phyloP scores from a whole-genome alignment of 1,140 invertebrate species.

The Carposina sasakii region DNA sequence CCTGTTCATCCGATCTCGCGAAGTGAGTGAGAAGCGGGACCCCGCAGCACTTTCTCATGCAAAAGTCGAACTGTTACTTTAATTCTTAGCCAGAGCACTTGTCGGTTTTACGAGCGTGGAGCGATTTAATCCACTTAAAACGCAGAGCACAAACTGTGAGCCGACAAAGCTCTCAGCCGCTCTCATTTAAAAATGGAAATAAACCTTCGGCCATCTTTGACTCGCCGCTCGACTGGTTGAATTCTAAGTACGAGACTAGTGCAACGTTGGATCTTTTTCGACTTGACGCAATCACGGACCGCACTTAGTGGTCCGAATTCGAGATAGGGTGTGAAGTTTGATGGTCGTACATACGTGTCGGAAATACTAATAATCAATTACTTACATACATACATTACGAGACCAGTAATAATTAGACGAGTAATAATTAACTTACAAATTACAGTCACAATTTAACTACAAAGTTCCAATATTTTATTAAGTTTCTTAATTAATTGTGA shows the following conservation, averaged over 20 bases:
- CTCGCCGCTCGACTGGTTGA: constrained; percentile 60
- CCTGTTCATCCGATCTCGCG: neutral
- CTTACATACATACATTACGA: too few relatives aligned
- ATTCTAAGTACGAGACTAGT: constrained; percentile 62
- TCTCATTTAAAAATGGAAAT: constrained; percentile 73
- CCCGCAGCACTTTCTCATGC: constrained; percentile 66
- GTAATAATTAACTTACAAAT: too few relatives aligned
- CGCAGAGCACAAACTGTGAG: constrained; percentile 67
- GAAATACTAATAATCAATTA: too few relatives aligned
- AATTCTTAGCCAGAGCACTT: constrained; percentile 71
- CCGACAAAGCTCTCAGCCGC: constrained; percentile 71
- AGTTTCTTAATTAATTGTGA: too few relatives aligned
- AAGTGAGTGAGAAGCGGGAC: constrained; percentile 33
- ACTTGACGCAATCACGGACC: constrained; percentile 42
- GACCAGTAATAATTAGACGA: too few relatives aligned
- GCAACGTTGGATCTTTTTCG: constrained; percentile 49
- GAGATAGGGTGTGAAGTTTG: too few relatives aligned
- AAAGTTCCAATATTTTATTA: too few relatives aligned
- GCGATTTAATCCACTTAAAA: constrained; percentile 73
- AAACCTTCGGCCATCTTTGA: constrained; percentile 68
- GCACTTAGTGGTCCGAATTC: too few relatives aligned
- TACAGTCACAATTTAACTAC: too few relatives aligned
- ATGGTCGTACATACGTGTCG: too few relatives aligned
- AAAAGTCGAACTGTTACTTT: constrained; percentile 71
- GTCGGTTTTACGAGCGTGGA: constrained; percentile 71